phyloP scores from a whole-genome alignment of 2,797 vertebrate genomes.

The Pseudopleuronectes americanus region DNA sequence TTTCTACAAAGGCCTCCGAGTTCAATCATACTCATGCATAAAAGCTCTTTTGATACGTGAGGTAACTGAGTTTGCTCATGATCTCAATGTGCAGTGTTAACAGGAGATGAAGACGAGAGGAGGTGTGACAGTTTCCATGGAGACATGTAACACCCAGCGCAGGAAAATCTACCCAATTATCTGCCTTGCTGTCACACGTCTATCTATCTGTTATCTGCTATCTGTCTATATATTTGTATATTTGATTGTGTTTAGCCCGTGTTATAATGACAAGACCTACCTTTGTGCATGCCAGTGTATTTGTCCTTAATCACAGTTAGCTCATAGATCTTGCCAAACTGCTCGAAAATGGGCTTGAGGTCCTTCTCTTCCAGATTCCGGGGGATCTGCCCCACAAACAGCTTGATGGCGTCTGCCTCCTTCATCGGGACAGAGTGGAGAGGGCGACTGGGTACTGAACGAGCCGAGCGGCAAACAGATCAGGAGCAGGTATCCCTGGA shows the following conservation, averaged over 20 bases:
- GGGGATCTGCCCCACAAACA: constrained; percentile 87
- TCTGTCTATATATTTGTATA: constrained; percentile 11
- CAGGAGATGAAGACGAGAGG: constrained; percentile 54
- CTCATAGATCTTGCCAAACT: constrained; percentile 88
- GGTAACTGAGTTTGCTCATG: constrained; percentile 19
- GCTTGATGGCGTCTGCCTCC: constrained; percentile 88
- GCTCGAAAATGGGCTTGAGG: constrained; percentile 87
- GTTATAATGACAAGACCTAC: constrained; percentile 66
- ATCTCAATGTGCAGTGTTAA: constrained; percentile 44
- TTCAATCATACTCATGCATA: neutral
- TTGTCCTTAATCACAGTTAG: constrained; percentile 89
- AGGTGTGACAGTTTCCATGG: constrained; percentile 80
- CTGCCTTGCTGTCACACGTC: constrained; percentile 11
- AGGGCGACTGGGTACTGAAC: constrained; percentile 60
- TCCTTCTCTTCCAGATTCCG: constrained; percentile 88
- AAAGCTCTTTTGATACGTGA: neutral
- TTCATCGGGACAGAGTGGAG: constrained; percentile 81
- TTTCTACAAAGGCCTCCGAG: constrained; percentile 5
- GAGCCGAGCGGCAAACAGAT: constrained; percentile 57
- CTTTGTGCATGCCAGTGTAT: constrained; percentile 90
- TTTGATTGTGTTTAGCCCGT: constrained; percentile 32
- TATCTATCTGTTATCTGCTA: constrained; percentile 20
- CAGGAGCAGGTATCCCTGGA: constrained; percentile 66
- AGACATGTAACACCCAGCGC: constrained; percentile 63
- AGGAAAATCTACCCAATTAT: constrained; percentile 52